Conservation (phyloP, 2,113 vertebrate species). For the Oreotragus oreotragus region DNA sequence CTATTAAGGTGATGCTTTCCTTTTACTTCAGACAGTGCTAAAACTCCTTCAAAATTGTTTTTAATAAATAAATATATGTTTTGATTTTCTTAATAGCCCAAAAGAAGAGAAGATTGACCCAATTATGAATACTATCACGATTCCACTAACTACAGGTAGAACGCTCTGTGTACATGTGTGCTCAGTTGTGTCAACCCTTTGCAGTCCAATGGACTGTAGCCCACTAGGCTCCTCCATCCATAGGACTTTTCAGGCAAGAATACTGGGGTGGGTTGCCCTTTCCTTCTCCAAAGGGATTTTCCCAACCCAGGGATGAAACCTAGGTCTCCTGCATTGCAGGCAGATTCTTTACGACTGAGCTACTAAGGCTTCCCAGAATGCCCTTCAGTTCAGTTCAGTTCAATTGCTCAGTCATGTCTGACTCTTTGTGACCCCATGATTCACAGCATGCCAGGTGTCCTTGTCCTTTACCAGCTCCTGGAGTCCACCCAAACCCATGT, state of each 20-base stretch:
- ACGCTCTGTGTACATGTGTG: not conserved
- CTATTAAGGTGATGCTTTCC: not conserved
- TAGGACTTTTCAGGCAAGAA: not conserved
- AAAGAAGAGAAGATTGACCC: not conserved
- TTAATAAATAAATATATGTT: not conserved
- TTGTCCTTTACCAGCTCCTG: too few relatives aligned
- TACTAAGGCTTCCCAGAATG: not conserved
- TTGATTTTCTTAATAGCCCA: not conserved
- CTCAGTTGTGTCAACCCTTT: not conserved
- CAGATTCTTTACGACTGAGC: not conserved
- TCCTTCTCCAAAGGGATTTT: not conserved
- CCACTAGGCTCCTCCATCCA: not conserved
- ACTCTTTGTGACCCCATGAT: too few relatives aligned
- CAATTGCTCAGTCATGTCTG: too few relatives aligned
- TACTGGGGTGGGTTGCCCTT: not conserved
- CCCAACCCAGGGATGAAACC: not conserved
- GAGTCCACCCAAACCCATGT: too few relatives aligned
- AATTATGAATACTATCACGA: not conserved
- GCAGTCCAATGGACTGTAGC: not conserved
- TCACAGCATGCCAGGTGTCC: too few relatives aligned
- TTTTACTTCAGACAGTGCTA: not conserved
- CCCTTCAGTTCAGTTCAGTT: too few relatives aligned
- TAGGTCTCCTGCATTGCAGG: not conserved
- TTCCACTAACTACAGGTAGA: not conserved
- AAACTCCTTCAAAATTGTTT: not conserved